Percentiles rank a stretch among this genome's conserved stretches.
Evolutionary conservation across 2,888 invertebrate species (phyloP).

Genomic region (Drosophila kambysellisi): DNA sequence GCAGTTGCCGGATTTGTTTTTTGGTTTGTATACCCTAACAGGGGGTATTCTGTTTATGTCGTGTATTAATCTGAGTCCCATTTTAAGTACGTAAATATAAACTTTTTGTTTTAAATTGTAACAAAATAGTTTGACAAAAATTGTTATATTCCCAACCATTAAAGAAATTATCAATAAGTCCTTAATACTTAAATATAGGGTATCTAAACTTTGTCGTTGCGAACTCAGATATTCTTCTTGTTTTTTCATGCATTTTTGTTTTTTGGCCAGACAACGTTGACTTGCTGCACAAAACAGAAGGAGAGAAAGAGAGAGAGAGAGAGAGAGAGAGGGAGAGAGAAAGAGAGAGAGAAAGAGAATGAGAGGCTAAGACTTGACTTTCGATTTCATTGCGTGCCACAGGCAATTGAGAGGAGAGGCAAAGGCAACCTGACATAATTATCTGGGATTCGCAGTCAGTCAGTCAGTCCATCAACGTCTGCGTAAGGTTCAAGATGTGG

Average conservation of each 20-base stretch:
- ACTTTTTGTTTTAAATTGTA: background rate
- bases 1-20: slow-evolving; percentile 46
- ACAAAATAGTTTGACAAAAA: background rate
- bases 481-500: slow-evolving; percentile 74
- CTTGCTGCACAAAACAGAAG: slow-evolving; percentile 40
- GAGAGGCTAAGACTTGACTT: slow-evolving; percentile 60
- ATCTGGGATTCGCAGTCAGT: slow-evolving; percentile 51
- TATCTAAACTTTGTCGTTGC: background rate
- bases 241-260: slow-evolving; percentile 13
- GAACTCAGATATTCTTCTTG: background rate
- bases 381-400: slow-evolving; percentile 62
- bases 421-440: slow-evolving; percentile 65
- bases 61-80: background rate
- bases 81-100: background rate
- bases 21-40: background rate
- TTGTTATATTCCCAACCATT: background rate
- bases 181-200: background rate
- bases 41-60: background rate
- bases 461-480: slow-evolving; percentile 55
- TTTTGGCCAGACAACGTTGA: slow-evolving; percentile 62
- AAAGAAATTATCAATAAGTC: background rate
- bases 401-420: slow-evolving; percentile 36
- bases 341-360: no score
- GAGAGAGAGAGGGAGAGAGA: background rate
- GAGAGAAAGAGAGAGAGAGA: slow-evolving; percentile 2